Evolutionary conservation across 2,888 invertebrate genomes (phyloP), one percentile per base, ranked within the genome.

Genomic region (Mythimna vitellina): DNA sequence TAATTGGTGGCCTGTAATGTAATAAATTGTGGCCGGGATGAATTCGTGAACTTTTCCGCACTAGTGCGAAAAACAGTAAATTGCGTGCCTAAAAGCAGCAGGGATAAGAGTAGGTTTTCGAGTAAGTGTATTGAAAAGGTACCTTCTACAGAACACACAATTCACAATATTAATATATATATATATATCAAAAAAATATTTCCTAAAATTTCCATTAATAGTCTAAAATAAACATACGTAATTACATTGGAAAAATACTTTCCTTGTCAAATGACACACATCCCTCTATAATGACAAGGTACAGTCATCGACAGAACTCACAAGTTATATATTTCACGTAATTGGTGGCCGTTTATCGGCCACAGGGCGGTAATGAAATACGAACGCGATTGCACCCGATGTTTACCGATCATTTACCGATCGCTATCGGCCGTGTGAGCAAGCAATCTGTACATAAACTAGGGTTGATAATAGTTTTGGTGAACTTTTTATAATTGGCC

Each of bases 361-460:
- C 82, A 62, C 78, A 81, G 73, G 64, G 68, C 42, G 83, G 86
- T 88, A 88, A 89, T 89, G 86, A 89, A 89, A 88, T 86, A 83
- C 81, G 81, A 72, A 82, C 60, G 73, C 76, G 73, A 81, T 78
- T 81, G 73, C 74, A 78, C 75, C 83, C 81, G 80, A 82, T 86
- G 88, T 87, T 90, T 90, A 88, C 88, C 88, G 88, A 88, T 87
- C 84, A 87, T 90, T 90, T 89, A 85, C 85, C 87, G 81, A 87
- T 88, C 87, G 81, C 78, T 81, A 81, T 83, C 86, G 65, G 54
- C 32, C 70, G 75, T 82, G 73, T 78, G 80, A 82, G 78, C 80
- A 70, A 80, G 67, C 73, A 77, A 65, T 72, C 62, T 71, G 71
- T 71, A 63, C 49, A n/a, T 49, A 65, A 61, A 74, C 73, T 83